Evolutionary conservation across 2,888 invertebrate species (phyloP), one percentile per base, ranked within the genome.

Genomic region (Helobdella robusta): DNA sequence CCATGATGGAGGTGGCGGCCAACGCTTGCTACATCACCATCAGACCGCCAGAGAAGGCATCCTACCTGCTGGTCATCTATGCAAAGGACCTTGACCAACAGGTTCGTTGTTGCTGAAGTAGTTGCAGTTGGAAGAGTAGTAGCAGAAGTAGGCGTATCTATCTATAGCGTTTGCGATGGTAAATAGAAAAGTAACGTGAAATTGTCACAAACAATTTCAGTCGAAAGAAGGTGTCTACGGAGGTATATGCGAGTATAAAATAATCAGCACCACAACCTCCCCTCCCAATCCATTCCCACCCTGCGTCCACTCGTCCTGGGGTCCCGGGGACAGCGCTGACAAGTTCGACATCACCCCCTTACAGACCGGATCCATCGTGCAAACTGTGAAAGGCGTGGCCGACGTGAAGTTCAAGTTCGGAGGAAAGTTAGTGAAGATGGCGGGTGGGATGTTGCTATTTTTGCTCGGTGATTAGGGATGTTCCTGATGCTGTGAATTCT

Each of bases 201-300:
- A n/a, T n/a, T n/a, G n/a, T n/a, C n/a, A n/a, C n/a, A n/a, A n/a
- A n/a, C n/a, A n/a, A 4, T n/a, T n/a, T n/a, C 50, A 68, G 64
- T 59, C 60, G 69, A 75, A 75, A 60, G 78, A 78, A 64, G 76
- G 76, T 62, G 76, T 79, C 20, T 79, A 78, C 67, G 77, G 77
- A 34, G 78, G 78, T 66, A 77, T 79, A 18, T 79, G 78, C 60
- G 79, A 79, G 69, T 79, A 78, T 71, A 76, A 77, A 72, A 73
- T 78, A n/a, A 74, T 76, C 15, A 74, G 76, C 58, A 75, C 75
- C 61, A 71, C 72, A 20, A 70, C 34, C 74, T 75, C 3, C 65
- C 67, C 71, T 25, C 75, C 77, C 1, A 67, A 67, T n/a, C 77
- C 78, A 32, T 79, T 76, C 75, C 79, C 79, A 58, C 78, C 78